These are phyloP conservation scores for Echinometra lucunter DNA, from an alignment of 53 echinoderm and acorn worm genomes.

Conservation along the genomic window DNA sequence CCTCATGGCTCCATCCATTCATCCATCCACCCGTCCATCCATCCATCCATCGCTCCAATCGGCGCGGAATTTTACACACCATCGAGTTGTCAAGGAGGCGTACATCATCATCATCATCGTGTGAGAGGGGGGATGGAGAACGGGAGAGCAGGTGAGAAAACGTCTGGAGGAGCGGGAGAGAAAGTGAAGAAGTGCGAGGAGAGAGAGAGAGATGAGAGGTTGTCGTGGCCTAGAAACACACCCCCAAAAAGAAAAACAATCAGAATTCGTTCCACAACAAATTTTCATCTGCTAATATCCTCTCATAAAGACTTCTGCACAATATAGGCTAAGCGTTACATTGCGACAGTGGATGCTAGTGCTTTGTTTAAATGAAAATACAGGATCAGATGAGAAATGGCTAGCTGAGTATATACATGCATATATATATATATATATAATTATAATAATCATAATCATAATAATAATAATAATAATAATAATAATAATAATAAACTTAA, in stretches of 20 bases:
- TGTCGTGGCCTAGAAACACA: background rate
- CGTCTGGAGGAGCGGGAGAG: slow-evolving; percentile 6
- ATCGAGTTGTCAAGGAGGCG: slow-evolving; percentile 62
- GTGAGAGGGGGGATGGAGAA: background rate
- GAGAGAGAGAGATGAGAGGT: background rate
- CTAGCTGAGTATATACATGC: too few relatives aligned
- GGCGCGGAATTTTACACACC: slow-evolving; percentile 57
- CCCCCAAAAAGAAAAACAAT: slow-evolving; percentile 14
- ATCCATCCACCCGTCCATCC: slow-evolving; percentile 35
- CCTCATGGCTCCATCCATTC: background rate
- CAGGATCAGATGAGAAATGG: too few relatives aligned
- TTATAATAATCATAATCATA: too few relatives aligned
- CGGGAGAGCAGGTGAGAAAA: slow-evolving; percentile 18
- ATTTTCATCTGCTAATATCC: background rate
- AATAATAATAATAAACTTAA: too few relatives aligned
- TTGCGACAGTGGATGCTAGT: too few relatives aligned
- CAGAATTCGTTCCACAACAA: slow-evolving; percentile 25
- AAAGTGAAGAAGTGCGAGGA: background rate
- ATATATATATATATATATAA: too few relatives aligned
- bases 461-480: too few relatives aligned
- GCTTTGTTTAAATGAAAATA: too few relatives aligned
- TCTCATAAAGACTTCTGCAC: background rate
- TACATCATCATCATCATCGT: background rate
- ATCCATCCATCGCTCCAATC: slow-evolving; percentile 48
- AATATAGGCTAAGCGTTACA: background rate